Percentiles rank a stretch among this genome's conserved stretches.
Evolutionary conservation across 2,888 invertebrate genomes (phyloP).

Genomic region (Phaedon cochleariae): DNA sequence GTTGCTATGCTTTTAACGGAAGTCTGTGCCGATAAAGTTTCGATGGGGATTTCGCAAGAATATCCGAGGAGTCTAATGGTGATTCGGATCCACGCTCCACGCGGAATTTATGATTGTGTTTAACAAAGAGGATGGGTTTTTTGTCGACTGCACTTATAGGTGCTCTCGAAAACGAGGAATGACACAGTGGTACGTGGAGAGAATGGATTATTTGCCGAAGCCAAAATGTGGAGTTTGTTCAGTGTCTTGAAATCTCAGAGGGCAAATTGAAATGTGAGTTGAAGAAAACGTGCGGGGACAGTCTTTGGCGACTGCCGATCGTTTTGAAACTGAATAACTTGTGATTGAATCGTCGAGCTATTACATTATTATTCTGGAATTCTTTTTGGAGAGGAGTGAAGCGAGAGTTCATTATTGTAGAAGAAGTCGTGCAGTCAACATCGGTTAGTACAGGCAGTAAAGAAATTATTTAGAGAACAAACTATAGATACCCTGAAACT

Average conservation of each 20-base stretch:
- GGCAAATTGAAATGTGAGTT: too few species aligned
- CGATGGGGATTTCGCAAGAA: constrained; percentile 16
- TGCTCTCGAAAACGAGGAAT: neutral
- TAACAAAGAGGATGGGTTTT: constrained; percentile 1
- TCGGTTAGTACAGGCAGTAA: too few species aligned
- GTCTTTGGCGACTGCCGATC: too few species aligned
- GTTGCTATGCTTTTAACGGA: constrained; percentile 21
- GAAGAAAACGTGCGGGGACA: too few species aligned
- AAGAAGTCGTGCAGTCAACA: too few species aligned
- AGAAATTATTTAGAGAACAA: too few species aligned
- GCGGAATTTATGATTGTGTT: constrained; percentile 9
- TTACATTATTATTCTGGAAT: too few species aligned
- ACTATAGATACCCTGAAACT: too few species aligned
- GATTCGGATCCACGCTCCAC: neutral
- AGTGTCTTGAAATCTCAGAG: neutral
- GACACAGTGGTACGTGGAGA: neutral
- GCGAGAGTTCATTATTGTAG: too few species aligned
- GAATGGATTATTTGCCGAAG: neutral
- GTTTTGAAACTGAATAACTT: too few species aligned
- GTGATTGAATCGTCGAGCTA: too few species aligned
- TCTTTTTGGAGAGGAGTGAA: too few species aligned
- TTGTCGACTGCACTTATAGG: neutral
- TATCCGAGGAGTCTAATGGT: constrained; percentile 9
- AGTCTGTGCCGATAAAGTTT: constrained; percentile 10
- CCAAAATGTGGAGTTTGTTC: neutral